Evolutionary conservation across 1,140 invertebrate species (phyloP), one percentile per base, ranked within the genome.

Genomic region (Globodera rostochiensis): DNA sequence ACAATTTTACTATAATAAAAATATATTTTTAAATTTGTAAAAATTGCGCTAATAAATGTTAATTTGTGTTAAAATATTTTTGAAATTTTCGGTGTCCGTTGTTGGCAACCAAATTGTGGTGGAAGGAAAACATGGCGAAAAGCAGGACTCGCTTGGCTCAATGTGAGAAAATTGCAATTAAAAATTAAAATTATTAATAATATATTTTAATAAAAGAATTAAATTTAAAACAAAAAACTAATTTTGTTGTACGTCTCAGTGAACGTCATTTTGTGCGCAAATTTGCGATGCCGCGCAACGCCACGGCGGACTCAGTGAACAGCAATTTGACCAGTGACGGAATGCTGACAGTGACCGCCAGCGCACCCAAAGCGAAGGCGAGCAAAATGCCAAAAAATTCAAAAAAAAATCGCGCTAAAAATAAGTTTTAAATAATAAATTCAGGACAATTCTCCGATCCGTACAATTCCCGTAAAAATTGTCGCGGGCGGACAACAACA

Each of bases 191-290:
- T 36, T 36, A 36, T 36, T 2, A 36, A 36, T 36, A 36, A 2
- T 36, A 36, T 36, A 36, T 36, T 36, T 36, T 36, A 36, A 36
- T 36, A 36, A 36, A 36, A 36, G 2, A 36, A 36, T 36, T 36
- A 36, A 36, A 36, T 36, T 36, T 36, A 36, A 36, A 36, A 2
- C 36, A 1, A 36, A 36, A 36, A 36, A 36, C 36, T 36, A 60
- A 77, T 64, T 77, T 50, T 21, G 5, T 66, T 77, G 36, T 0
- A 8, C 36, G 1, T n/a, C 46, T 82, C 8, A 85, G 85, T 77
- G 81, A 83, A 66, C 85, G 85, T 3, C 79, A 80, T 15, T 85
- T 85, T 57, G 79, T 86, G 21, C 84, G 84, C 50, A 85, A 85
- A 80, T 85, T 86, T 66, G 64, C 79, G 36, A 60, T 85, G 66